Percentiles rank a stretch among this genome's conserved stretches.
Evolutionary conservation across 2,888 invertebrate species (phyloP).

Genomic region (Nymphalis c-album): DNA sequence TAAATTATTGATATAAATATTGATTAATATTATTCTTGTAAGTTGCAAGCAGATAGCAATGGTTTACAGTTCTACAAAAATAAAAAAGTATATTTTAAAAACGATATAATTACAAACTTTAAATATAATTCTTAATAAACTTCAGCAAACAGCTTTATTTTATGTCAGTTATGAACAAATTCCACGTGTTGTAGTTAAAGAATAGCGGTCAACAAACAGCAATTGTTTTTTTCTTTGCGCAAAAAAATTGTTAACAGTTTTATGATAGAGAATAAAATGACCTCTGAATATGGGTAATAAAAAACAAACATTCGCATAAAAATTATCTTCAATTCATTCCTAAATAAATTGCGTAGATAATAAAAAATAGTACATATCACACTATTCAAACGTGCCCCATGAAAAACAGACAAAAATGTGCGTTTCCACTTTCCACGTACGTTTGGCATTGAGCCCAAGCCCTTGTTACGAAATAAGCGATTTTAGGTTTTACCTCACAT

Average conservation of each 20-base stretch:
- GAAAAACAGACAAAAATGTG: conserved; percentile 63
- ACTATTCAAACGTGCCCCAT: conserved; percentile 52
- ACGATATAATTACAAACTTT: too few relatives aligned
- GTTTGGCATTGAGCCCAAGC: conserved; percentile 52
- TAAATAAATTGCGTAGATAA: conserved; percentile 33
- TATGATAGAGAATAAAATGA: neutral
- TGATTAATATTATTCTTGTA: too few relatives aligned
- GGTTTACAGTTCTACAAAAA: too few relatives aligned
- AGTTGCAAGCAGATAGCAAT: too few relatives aligned
- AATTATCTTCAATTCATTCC: neutral
- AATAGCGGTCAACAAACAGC: too few relatives aligned
- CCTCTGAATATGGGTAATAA: neutral
- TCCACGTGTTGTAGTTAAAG: too few relatives aligned
- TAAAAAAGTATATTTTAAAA: too few relatives aligned
- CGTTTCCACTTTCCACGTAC: conserved; percentile 57
- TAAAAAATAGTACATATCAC: conserved; percentile 41
- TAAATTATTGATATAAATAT: too few relatives aligned
- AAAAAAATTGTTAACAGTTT: neutral
- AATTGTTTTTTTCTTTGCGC: neutral
- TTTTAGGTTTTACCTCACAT: conserved; percentile 21
- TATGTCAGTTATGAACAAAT: too few relatives aligned
- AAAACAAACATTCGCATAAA: neutral
- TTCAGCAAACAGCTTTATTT: too few relatives aligned
- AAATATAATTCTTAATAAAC: too few relatives aligned
- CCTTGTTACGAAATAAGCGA: conserved; percentile 8